Conservation (phyloP, 2,113 vertebrate species). For the Hydrochoerus hydrochaeris region DNA sequence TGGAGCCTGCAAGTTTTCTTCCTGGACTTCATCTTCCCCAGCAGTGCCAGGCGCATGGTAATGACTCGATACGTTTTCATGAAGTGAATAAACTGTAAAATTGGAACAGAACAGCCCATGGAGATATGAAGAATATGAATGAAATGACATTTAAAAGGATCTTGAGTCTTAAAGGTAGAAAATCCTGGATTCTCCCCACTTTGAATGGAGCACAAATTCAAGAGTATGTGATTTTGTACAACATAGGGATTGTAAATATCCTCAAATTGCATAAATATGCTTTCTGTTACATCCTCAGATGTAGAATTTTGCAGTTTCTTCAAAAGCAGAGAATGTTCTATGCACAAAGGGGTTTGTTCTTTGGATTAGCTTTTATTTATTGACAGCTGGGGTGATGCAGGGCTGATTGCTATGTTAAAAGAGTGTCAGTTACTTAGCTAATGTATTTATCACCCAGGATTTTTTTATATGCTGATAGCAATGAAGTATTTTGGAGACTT, state of each 20-base stretch:
- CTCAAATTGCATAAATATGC: slow-evolving; percentile 24
- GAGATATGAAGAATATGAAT: slow-evolving; percentile 39
- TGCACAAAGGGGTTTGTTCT: slow-evolving; percentile 12
- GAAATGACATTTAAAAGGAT: slow-evolving; percentile 59
- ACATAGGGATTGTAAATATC: background rate
- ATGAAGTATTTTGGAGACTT: background rate
- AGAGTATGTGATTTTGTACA: slow-evolving; percentile 30
- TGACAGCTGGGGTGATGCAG: background rate
- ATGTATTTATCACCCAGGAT: slow-evolving; percentile 29
- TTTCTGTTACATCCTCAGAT: background rate
- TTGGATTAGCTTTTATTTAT: slow-evolving; percentile 40
- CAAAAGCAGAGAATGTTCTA: background rate
- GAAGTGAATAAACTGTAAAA: slow-evolving; percentile 63
- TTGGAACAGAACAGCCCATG: slow-evolving; percentile 49
- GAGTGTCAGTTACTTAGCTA: slow-evolving; percentile 40
- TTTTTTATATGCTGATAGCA: slow-evolving; percentile 48
- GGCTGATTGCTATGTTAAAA: background rate
- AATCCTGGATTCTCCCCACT: background rate
- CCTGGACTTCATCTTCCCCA: background rate
- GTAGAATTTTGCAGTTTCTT: slow-evolving; percentile 9
- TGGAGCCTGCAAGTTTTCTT: background rate
- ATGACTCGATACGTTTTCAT: background rate
- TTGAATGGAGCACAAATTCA: background rate
- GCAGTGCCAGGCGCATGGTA: background rate
- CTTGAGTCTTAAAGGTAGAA: slow-evolving; percentile 48